Conservation (phyloP, 2,113 vertebrate genomes). For the Turdus rufiventris region DNA sequence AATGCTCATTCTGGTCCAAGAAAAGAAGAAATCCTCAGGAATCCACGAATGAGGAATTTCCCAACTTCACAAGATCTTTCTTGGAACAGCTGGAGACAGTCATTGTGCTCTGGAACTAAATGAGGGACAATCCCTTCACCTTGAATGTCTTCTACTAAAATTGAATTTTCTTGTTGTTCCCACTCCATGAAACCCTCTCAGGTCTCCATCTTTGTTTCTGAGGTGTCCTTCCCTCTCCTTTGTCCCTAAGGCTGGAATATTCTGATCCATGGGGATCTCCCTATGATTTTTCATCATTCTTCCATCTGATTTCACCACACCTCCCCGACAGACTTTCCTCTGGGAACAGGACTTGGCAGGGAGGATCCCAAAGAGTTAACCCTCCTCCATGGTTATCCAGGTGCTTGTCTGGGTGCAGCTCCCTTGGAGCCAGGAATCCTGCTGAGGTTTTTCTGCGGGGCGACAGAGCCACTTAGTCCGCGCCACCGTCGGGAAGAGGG, state of each 20-base stretch:
- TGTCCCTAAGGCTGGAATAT: not conserved
- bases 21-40: not conserved
- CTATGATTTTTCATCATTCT: not conserved
- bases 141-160: not conserved
- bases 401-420: not conserved
- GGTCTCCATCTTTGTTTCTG: not conserved
- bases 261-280: not conserved
- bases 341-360: accelerated
- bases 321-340: not conserved
- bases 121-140: not conserved
- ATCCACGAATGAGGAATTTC: not conserved
- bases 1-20: not conserved
- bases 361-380: slow-evolving; percentile 16
- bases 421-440: slow-evolving; percentile 29
- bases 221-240: not conserved
- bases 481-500: not conserved
- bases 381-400: not conserved
- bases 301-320: not conserved
- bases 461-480: not conserved
- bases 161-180: not conserved
- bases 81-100: not conserved
- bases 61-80: not conserved
- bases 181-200: not conserved
- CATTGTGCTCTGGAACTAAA: not conserved
- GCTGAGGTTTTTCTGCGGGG: not conserved